Conservation (phyloP, 2,888 invertebrate species). For the Heliconius ismenius region DNA sequence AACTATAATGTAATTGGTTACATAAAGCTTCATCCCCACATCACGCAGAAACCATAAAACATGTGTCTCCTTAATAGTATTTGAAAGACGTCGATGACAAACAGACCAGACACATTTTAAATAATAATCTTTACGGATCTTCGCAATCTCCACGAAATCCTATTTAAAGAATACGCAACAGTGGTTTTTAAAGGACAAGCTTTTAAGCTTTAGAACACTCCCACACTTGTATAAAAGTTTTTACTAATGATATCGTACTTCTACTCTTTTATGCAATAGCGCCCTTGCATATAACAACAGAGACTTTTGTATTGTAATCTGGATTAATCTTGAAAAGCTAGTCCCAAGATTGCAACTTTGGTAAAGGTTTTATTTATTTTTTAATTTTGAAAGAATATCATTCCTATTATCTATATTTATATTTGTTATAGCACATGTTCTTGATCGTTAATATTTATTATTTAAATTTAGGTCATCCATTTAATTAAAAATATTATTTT, state of each 20-base stretch:
- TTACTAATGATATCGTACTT: conserved; percentile 53
- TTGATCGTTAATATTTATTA: no score
- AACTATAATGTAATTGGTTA: conserved; percentile 1
- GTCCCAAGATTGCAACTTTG: not conserved
- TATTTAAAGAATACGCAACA: conserved; percentile 76
- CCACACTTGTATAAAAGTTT: conserved; percentile 72
- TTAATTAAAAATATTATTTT: conserved; percentile 8
- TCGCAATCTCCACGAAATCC: conserved; percentile 73
- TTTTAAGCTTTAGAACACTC: conserved; percentile 64
- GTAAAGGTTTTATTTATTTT: not conserved
- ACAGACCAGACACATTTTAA: conserved; percentile 50
- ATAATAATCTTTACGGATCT: conserved; percentile 60
- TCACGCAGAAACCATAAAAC: conserved; percentile 44
- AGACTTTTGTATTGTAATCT: conserved; percentile 67
- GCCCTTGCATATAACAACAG: conserved; percentile 58
- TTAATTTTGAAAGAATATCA: not conserved
- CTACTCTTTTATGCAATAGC: conserved; percentile 59
- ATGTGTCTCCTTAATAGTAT: conserved; percentile 65
- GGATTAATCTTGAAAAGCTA: conserved; percentile 43
- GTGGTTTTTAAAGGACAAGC: conserved; percentile 69
- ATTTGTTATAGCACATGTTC: no score
- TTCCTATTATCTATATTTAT: no score
- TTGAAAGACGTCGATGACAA: conserved; percentile 62
- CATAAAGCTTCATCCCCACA: conserved; percentile 16
- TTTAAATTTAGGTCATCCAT: not conserved